phyloP scores from a whole-genome alignment of 2,113 vertebrate species.

The Charina bottae region DNA sequence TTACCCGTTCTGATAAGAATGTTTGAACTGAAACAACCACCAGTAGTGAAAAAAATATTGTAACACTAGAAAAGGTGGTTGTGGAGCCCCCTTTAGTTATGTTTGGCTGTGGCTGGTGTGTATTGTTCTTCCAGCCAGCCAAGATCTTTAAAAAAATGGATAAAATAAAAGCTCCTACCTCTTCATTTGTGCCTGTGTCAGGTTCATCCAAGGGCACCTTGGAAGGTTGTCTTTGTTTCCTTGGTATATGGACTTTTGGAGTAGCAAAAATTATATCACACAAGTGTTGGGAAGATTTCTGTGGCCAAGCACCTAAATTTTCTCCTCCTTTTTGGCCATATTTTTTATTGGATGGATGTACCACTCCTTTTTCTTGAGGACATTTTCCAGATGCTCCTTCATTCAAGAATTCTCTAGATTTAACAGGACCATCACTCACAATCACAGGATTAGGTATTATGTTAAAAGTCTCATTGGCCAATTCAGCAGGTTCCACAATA shows the following conservation, averaged over 20 bases:
- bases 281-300: rapidly evolving
- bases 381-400: rapidly evolving
- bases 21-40: neutral
- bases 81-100: neutral
- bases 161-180: slow-evolving; percentile 53
- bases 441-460: neutral
- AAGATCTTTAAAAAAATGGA: neutral
- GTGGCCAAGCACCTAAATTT: rapidly evolving
- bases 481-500: slow-evolving; percentile 47
- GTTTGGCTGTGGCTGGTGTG: neutral
- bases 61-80: neutral
- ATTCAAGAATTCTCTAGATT: rapidly evolving
- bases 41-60: rapidly evolving
- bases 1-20: rapidly evolving
- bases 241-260: slow-evolving; percentile 55
- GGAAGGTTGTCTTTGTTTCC: slow-evolving; percentile 50
- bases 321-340: neutral
- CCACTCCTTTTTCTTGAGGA: neutral
- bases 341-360: neutral
- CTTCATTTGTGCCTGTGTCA: neutral
- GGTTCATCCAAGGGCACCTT: slow-evolving; percentile 1
- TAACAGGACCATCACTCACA: rapidly evolving
- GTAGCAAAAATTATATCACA: slow-evolving; percentile 64
- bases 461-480: slow-evolving; percentile 52
- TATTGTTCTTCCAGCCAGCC: neutral